phyloP scores from a whole-genome alignment of 2,888 invertebrate species.

The Eristalinus aeneus region DNA sequence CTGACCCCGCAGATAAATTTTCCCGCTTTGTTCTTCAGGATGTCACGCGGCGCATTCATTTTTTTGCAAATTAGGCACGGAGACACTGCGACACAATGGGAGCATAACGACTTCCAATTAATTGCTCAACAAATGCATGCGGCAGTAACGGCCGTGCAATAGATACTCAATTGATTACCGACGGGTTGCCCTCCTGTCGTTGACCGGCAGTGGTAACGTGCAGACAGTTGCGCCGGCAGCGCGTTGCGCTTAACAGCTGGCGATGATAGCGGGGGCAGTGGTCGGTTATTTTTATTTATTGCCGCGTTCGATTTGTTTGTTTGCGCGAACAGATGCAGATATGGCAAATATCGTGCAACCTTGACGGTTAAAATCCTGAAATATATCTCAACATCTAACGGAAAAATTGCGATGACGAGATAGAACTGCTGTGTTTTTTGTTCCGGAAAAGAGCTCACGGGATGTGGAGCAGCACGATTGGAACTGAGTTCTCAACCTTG shows the following conservation, averaged over 20 bases:
- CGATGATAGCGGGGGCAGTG: not conserved
- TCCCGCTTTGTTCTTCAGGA: not conserved
- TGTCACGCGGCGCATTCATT: constrained; percentile 35
- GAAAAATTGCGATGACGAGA: not conserved
- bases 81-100: constrained; percentile 55
- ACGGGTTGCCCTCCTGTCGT: constrained; percentile 16
- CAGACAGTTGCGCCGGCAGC: not conserved
- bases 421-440: not conserved
- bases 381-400: constrained; percentile 26
- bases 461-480: not conserved
- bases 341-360: constrained; percentile 42
- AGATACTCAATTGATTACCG: constrained; percentile 4
- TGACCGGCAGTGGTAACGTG: constrained; percentile 30
- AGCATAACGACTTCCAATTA: constrained; percentile 54
- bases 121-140: constrained; percentile 31
- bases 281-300: constrained; percentile 40
- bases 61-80: constrained; percentile 57
- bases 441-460: constrained; percentile 40
- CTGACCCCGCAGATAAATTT: not conserved
- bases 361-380: constrained; percentile 47
- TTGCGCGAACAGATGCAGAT: constrained; percentile 35
- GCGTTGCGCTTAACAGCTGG: constrained; percentile 8
- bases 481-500: constrained; percentile 30
- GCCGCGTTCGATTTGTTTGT: constrained; percentile 3
- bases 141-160: constrained; percentile 2